Base-by-base conservation (phyloP, 2,888 invertebrate genomes). In the Drosophila seclusa region DNA sequence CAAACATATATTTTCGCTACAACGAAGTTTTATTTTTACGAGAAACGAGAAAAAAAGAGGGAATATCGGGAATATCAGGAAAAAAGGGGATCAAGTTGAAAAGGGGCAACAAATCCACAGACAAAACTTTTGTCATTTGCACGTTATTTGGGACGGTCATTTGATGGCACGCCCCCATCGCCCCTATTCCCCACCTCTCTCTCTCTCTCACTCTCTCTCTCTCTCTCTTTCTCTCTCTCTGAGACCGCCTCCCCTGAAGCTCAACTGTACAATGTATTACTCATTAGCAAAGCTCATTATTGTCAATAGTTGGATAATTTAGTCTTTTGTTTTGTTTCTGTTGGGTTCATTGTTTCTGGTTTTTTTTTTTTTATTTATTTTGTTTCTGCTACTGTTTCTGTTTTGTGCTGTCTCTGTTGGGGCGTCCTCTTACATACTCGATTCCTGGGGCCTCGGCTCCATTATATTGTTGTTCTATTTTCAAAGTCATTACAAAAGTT, bases 401-500 rank as follows among this genome's bases (percentile, higher is more conserved):
- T 61, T 24, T 38, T 62, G 57, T 48, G 32, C 52, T 74, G 78
- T 32, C 21, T 63, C 38, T 50, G 52, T 52, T n/a, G 40, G 21
- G 32, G 40, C 13, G 54, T 53, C 8, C 32, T 32, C 31, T 29
- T 31, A 54, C 18, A 48, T 34, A 7, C n/a, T 42, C 42, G 16
- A 32, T 42, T 32, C 38, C 24, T 13, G 36, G 38, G 45, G 57
- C 18, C 62, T 48, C 49, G 45, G 27, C 64, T 62, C 61, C 61
- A 68, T 78, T 74, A 76, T 67, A 78, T 64, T 72, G 64, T 69
- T 80, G 82, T 81, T 81, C 87, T 82, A 80, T 86, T 89, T 87
- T 87, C 81, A 89, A 87, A 87, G 87, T 87, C 89, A 87, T 87
- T 87, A 87, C 87, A 78, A 87, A 87, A 87, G 87, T 87, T 87